Base-by-base conservation (phyloP, 2,888 invertebrate genomes). In the Hyalella azteca region DNA sequence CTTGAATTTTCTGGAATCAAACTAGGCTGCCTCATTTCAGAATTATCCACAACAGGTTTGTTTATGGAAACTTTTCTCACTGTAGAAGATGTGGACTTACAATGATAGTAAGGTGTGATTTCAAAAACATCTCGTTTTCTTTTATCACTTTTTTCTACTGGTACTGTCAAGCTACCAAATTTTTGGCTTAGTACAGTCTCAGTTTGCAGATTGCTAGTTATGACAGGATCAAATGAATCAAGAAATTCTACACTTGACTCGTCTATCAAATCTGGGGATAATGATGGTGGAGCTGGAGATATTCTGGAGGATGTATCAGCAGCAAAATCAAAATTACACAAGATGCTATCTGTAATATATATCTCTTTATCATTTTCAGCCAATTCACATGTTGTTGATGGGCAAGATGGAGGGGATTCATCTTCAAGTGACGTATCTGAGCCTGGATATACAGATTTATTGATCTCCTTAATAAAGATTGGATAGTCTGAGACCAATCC, bases 151-250 rank as follows among this genome's bases (percentile, higher is more conserved):
- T 19, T 36, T 39, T 15, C 3, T 36, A 36, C 7, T 36, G 66
- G 66, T 39, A 54, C 54, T 54, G 26, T 26, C 29, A 54, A 54
- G 22, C 54, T 26, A 26, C 54, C 5, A 29, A 0, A 54, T 5
- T 3, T 26, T 54, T 26, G 29, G 7, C 29, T 13, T 54, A 9
- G 11, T 54, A 54, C 36, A 3, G 66, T 36, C 36, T 32, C 36
- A 66, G 13, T 36, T 36, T 9, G 7, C 5, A 36, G 66, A 0
- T 36, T 19, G 29, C 36, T 66, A 3, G 29, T 19, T 39, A 36
- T 36, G 11, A 66, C 66, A 36, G 66, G 66, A 66, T 66, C 66
- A 66, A 66, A 66, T 66, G 66, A 66, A 66, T 66, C 66, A 15
- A 66, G n/a, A 15, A 15, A 66, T 66, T 66, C 66, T 19, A 66